phyloP scores from a whole-genome alignment of 1,140 invertebrate species.

The Drosophila bifasciata region DNA sequence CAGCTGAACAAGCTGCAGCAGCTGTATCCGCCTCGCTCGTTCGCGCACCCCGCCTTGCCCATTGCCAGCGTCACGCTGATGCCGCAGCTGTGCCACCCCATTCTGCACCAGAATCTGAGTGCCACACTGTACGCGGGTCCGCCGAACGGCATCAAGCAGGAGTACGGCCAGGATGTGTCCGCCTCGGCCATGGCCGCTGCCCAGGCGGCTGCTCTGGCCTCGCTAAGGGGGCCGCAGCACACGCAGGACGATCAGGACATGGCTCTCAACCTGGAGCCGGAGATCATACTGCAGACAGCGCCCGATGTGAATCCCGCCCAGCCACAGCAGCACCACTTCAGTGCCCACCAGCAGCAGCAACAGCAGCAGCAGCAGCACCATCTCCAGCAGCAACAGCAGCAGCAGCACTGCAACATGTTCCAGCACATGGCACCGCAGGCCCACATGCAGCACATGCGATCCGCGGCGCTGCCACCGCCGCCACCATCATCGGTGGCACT shows the following conservation, averaged over 20 bases:
- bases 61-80: constrained; percentile 76
- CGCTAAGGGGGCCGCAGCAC: constrained; percentile 44
- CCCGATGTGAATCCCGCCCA: constrained; percentile 73
- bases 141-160: constrained; percentile 80
- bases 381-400: constrained; percentile 64
- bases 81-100: constrained; percentile 81
- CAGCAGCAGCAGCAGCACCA: constrained; percentile 64
- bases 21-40: constrained; percentile 77
- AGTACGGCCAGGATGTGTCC: constrained; percentile 74
- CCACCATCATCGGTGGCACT: constrained; percentile 34
- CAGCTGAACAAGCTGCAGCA: constrained; percentile 80
- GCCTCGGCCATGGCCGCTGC: constrained; percentile 61
- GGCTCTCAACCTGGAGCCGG: constrained; percentile 74
- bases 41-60: constrained; percentile 74
- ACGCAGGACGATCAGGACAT: constrained; percentile 71
- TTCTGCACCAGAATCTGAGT: constrained; percentile 78
- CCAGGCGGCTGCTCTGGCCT: constrained; percentile 56
- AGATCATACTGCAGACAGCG: constrained; percentile 78
- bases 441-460: constrained; percentile 76
- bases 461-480: constrained; percentile 59
- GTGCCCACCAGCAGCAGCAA: constrained; percentile 63
- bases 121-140: constrained; percentile 68
- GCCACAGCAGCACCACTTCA: constrained; percentile 72
- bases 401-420: constrained; percentile 82
- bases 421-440: constrained; percentile 80